These are phyloP conservation scores for Eupithecia pulchellata DNA, from an alignment of 2,888 invertebrate genomes.

Conservation along the genomic window DNA sequence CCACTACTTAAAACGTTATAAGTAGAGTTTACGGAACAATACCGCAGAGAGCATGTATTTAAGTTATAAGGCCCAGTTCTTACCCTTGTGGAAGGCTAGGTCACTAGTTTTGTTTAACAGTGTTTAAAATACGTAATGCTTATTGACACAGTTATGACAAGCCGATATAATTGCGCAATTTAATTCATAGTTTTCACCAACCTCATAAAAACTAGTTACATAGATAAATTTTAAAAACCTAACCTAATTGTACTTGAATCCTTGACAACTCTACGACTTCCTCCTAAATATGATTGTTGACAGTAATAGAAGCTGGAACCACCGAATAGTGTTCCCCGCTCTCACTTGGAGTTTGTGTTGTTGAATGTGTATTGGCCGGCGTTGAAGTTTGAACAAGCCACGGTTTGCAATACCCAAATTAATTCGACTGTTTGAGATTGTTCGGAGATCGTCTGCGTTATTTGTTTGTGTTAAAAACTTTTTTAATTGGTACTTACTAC, in stretches of 20 bases:
- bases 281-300: not conserved
- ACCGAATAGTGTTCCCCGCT: not conserved
- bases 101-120: not conserved
- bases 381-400: constrained; percentile 30
- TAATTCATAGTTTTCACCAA: no score
- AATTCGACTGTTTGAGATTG: constrained; percentile 35
- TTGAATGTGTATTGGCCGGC: constrained; percentile 22
- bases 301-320: not conserved
- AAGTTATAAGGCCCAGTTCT: no score
- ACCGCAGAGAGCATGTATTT: no score
- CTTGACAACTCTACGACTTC: not conserved
- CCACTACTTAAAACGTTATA: no score
- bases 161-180: not conserved
- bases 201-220: not conserved
- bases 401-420: constrained; percentile 33
- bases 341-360: constrained; percentile 13
- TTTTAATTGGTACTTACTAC: not conserved
- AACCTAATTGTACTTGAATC: not conserved
- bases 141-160: not conserved
- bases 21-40: no score
- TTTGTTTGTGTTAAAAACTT: constrained; percentile 4
- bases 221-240: not conserved
- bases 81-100: no score
- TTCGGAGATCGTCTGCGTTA: constrained; percentile 21
- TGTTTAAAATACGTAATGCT: not conserved